Base-by-base conservation (phyloP, 2,797 vertebrate genomes). In the Etheostoma nigrum region DNA sequence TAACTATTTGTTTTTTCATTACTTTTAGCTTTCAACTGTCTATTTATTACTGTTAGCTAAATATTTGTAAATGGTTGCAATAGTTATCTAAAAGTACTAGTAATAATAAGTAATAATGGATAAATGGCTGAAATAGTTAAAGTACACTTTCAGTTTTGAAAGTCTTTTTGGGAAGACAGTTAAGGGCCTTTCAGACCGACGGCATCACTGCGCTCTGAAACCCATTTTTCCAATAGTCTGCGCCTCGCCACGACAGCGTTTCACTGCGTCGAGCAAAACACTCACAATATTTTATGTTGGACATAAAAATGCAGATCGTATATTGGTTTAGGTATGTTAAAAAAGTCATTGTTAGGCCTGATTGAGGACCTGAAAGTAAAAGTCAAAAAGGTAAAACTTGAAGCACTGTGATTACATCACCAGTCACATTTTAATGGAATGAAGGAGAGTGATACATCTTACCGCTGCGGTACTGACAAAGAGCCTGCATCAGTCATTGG, bases 281-380 rank as follows among this genome's bases (percentile, higher is more conserved):
- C 36, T 40, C 48, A 48, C 5, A 40, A 44, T 42, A 1, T 59
- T 49, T 48, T 25, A 44, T 58, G 16, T n/a, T 19, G 6, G 10
- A 7, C 10, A 14, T 62, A 15, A 57, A 70, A 73, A 65, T 49
- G 16, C 44, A 40, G n/a, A 40, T 72, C 14, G n/a, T 36, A 8
- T 30, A n/a, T 49, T 21, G 21, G 7, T 27, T 30, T 25, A 9
- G 25, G 42, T 15, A 14, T 53, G 48, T 60, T 36, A 33, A n/a
- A 58, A 44, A 44, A 33, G 0, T 48, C 19, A 61, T 3, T 33
- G 21, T 67, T 57, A 44, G 42, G 15, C 57, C 42, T 70, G 63
- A 72, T 27, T 42, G 15, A 18, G 19, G 44, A 57, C 48, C 45
- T 68, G 7, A 55, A 77, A 63, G 44, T 51, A 58, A 76, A 84